phyloP scores from a whole-genome alignment of 2,113 vertebrate species.

The Triplophysa dalaica region DNA sequence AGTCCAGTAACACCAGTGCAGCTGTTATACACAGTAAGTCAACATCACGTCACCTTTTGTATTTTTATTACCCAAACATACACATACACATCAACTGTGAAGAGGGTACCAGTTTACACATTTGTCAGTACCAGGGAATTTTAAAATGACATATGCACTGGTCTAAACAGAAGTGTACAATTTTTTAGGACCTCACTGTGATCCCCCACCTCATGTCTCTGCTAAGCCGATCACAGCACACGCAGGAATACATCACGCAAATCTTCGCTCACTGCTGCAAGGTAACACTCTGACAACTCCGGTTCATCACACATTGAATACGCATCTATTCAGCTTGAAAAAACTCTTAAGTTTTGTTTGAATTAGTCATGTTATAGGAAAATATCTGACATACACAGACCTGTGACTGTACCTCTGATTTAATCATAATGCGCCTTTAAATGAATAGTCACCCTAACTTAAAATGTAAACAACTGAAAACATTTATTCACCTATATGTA shows the following conservation, averaged over 20 bases:
- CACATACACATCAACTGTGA: not conserved
- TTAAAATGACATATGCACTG: not conserved
- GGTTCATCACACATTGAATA: not conserved
- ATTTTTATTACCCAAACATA: not conserved
- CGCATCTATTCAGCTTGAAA: not conserved
- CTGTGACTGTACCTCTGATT: too few relatives aligned
- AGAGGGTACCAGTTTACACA: not conserved
- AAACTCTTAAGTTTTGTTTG: not conserved
- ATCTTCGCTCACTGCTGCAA: conserved; percentile 99
- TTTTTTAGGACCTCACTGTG: conserved; percentile 87
- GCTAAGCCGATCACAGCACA: conserved; percentile 89
- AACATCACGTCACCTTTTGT: not conserved
- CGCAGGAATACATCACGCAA: conserved; percentile 98
- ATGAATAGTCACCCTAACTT: too few relatives aligned
- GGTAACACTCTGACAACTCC: conserved; percentile 67
- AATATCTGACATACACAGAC: too few relatives aligned
- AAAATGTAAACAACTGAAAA: too few relatives aligned
- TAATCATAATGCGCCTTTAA: too few relatives aligned
- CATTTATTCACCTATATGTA: too few relatives aligned
- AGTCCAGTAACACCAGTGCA: conserved; percentile 97
- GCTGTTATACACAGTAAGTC: conserved; percentile 90
- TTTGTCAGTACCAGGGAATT: too few relatives aligned
- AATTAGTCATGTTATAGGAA: not conserved
- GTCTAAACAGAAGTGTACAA: not conserved
- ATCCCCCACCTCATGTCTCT: conserved; percentile 96